Evolutionary conservation across 2,113 vertebrate species (phyloP), one percentile per base, ranked within the genome.

Genomic region (Morone chrysops): DNA sequence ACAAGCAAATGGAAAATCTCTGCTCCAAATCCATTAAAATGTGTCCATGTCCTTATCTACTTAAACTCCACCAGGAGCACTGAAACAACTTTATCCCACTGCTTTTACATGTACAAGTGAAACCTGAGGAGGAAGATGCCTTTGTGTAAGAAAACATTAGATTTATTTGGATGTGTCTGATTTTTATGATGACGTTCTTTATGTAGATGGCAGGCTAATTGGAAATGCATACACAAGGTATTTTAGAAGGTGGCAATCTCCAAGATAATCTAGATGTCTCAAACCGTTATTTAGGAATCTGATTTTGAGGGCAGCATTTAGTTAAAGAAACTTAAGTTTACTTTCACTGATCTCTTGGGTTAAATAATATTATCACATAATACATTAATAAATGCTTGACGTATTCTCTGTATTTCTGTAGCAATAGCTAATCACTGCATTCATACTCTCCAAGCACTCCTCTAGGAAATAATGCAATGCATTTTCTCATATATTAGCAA

Each of bases 11-110:
- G 66, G 51, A 87, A 89, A 78, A 73, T 80, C 62, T 73, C 18
- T 57, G 75, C 62, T 82, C 62, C 77, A 83, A 82, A 89, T 84
- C 80, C 86, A 87, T 80, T 83, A 57, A 70, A 90, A 87, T 57
- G 47, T 65, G 51, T 70, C 51, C 11, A 38, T 69, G 59, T 68
- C 51, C 25, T 77, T 75, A 78, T 82, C 70, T 72, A 45, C 36
- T 38, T 71, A 73, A 72, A 83, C 12, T 38, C 20, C 72, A 62
- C 10, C 66, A 87, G 53, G 60, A 86, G 59, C 45, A 40, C 22
- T 2, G 8, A 50, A 63, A 65, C 54, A 53, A 43, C 62, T 68
- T 43, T 18, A 60, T 6, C 43, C 43, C 16, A 11, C 7, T 5
- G 1, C 63, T 82, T 72, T 56, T 9, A 70, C 59, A 61, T 54